Conservation (phyloP, 2,113 vertebrate genomes). For the Archocentrus centrarchus region DNA sequence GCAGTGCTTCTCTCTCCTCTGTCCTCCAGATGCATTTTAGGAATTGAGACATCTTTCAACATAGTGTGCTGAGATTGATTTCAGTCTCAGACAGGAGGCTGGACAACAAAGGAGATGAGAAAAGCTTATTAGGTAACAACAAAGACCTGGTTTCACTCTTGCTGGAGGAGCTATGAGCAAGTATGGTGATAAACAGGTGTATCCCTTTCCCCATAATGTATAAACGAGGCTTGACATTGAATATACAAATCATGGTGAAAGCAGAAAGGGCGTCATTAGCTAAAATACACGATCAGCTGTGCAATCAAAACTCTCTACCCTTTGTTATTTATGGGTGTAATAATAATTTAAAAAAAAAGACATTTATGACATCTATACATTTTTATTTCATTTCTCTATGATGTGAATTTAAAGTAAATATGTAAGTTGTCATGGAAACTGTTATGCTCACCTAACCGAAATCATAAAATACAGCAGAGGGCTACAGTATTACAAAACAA, state of each 20-base stretch:
- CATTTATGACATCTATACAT: neutral
- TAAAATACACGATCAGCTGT: neutral
- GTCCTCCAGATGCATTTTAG: neutral
- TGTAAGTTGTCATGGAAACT: neutral
- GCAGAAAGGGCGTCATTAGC: neutral
- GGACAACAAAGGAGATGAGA: neutral
- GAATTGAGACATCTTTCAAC: neutral
- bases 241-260: neutral
- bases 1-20: neutral
- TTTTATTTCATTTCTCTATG: neutral
- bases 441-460: neutral
- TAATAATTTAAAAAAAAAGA: neutral
- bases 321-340: neutral
- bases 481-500: neutral
- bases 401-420: neutral
- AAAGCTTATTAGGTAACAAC: neutral
- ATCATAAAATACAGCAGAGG: neutral
- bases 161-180: neutral
- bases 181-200: neutral
- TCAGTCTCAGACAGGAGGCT: neutral
- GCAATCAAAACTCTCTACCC: neutral
- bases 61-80: neutral
- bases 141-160: neutral
- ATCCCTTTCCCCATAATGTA: rapidly evolving
- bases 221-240: rapidly evolving